Evolutionary conservation across 2,888 invertebrate species (phyloP), one percentile per base, ranked within the genome.

Genomic region (Palloptera scutellata): DNA sequence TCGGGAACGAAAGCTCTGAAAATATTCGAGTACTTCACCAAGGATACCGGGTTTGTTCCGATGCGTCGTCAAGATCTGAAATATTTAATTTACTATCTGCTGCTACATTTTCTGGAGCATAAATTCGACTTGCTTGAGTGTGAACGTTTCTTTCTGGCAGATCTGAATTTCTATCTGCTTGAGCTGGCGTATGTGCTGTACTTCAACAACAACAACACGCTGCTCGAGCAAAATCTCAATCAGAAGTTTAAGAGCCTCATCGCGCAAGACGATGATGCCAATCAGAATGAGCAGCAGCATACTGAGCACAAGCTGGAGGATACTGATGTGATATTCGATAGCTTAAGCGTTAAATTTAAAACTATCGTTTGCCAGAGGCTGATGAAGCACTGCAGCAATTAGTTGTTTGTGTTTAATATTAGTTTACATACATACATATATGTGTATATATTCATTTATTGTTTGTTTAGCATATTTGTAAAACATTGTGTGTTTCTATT

Each of bases 1-100:
- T 81, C 65, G 51, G 75, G 81, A 48, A 76, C 79, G 61, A 81
- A 81, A 60, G 78, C 84, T 4, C 76, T 85, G 0, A 84, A 84
- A 78, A 76, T 85, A 11, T 85, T 85, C 69, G 85, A 85, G 77
- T 85, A 84, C 75, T 85, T 85, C 68, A 85, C 85, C 73, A 85
- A 85, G 77, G 85, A 85, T 65, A 82, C 84, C 19, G 83, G 83
- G 66, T 83, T 84, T 65, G 84, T 85, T 65, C 85, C 85, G 13
- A 77, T 85, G 76, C 78, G 81, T 66, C 77, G 83, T 5, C 78
- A 83, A 61, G 85, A 85, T 71, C 78, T 85, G 48, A 84, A 85
- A 76, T 83, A 80, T 75, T 81, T 84, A 61, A 85, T 85, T 69
- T 84, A 84, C 74, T 80, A 84, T 64, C 75, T 85, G 72, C 81